Base-by-base conservation (phyloP, 2,113 vertebrate genomes). In the Lipophrys pholis region DNA sequence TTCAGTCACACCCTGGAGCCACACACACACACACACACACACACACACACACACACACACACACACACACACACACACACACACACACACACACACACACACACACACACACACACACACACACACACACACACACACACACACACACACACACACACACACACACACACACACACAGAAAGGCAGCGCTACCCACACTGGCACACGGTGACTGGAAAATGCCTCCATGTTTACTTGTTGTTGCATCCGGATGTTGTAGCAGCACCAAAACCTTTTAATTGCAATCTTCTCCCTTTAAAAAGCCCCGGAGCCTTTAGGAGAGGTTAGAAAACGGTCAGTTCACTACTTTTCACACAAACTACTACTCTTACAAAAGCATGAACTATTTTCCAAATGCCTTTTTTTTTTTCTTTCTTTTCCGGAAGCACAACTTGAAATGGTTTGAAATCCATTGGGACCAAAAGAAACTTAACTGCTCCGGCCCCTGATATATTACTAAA, bases 1-100 rank as follows among this genome's bases (percentile, higher is more conserved):
- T 94, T 97, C 62, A 64, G 70, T 78, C 67, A 43, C 67, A 94
- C 83, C 61, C 85, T 93, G 51, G 93, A 94, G 66, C 21, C 4
- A 94, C 95, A 67, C 94, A 55, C 94, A 95, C 39, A 50, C 11
- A 30, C 41, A 51, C 54, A 1, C 48, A 48, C 66, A 64, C 80
- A 61, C 48, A 11, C 60, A 43, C 21, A 30, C 21, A 30, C 21
- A 30, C 21, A 30, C 21, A 30, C 21, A 30, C 21, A 30, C 21
- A 30, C n/a, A n/a, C n/a, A 30, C 41, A 51, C 54, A 1, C 48
- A 48, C 66, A 64, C 80, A 61, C 48, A 11, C 60, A 43, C 21
- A 30, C 21, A 30, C 21, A 30, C 21, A 30, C 21, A 30, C 21
- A 30, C 21, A 30, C 21, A 30, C 4, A 94, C 95, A 67, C 94